Evolutionary conservation across 2,888 invertebrate genomes (phyloP), one percentile per base, ranked within the genome.

Genomic region (Drosophila dives): DNA sequence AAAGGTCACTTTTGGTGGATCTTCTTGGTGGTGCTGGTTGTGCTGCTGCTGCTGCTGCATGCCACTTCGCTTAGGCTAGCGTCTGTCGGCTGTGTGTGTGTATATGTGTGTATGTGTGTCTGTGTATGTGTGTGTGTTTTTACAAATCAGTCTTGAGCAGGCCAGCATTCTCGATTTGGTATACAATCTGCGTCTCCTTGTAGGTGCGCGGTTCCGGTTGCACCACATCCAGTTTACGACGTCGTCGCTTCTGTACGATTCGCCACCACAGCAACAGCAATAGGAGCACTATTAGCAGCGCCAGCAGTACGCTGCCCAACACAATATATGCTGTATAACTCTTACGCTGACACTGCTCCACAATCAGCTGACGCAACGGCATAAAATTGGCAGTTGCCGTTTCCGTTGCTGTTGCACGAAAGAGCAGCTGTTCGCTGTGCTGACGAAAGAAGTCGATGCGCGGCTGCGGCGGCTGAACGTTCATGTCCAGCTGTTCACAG

Each of bases 141-240:
- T 91, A 93, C 86, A 97, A 95, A 93, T 97, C 96, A 80, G 97
- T 97, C 79, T 96, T 96, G 69, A 97, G 93, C 55, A 97, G 95
- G 93, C 97, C 96, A 51, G 97, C 96, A 92, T 96, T 95, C 94
- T 97, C 97, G 80, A 97, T 96, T 91, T 97, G 96, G 89, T 97
- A 96, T 92, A 97, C 96, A 86, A 97, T 95, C 93, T 97, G 97
- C 12, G 97, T 97, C 93, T 97, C 97, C 89, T 96, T 94, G 91
- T 97, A 97, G 20, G 97, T 96, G 90, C 96, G 95, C 2, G 96
- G 96, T 83, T 97, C 97, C 0, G 97, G 97, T 89, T 97, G 95
- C 60, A 97, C 96, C 92, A 97, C 94, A 90, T 95, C 95, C 82
- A 96, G 80, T 77, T 93, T 92, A 89, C 94, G 94, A 92, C 95